These are phyloP conservation scores for Bembecia ichneumoniformis DNA, from an alignment of 2,888 invertebrate species.

Conservation along the genomic window DNA sequence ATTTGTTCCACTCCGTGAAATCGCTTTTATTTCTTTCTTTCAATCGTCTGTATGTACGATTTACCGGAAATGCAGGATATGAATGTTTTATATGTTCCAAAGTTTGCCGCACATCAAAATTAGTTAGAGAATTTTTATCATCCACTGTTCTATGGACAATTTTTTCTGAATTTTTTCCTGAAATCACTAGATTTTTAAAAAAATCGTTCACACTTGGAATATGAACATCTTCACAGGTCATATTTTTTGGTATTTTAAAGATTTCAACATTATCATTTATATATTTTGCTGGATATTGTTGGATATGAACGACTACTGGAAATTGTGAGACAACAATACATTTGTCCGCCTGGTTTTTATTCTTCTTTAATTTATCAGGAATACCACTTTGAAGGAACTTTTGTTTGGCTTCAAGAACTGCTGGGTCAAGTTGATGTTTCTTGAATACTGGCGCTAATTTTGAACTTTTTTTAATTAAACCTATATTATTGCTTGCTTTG, in stretches of 20 bases:
- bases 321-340: conserved; percentile 62
- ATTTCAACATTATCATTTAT: neutral
- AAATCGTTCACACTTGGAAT: neutral
- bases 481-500: conserved; percentile 80
- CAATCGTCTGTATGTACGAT: conserved; percentile 74
- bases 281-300: conserved; percentile 43
- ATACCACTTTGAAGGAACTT: conserved; percentile 82
- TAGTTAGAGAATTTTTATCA: too few species aligned
- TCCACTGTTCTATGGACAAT: too few species aligned
- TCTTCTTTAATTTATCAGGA: conserved; percentile 74
- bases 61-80: conserved; percentile 76
- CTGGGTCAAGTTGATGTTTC: conserved; percentile 73
- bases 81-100: conserved; percentile 70
- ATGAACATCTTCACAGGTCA: neutral
- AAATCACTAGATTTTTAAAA: neutral
- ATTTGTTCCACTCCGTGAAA: conserved; percentile 41
- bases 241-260: neutral
- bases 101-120: conserved; percentile 4
- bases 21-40: conserved; percentile 67
- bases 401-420: conserved; percentile 74
- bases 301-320: conserved; percentile 76
- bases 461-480: neutral
- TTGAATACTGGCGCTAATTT: conserved; percentile 83
- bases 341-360: conserved; percentile 52
- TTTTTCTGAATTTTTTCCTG: too few species aligned